Evolutionary conservation across 2,113 vertebrate species (phyloP), one percentile per base, ranked within the genome.

Genomic region (Rhipidura dahli): DNA sequence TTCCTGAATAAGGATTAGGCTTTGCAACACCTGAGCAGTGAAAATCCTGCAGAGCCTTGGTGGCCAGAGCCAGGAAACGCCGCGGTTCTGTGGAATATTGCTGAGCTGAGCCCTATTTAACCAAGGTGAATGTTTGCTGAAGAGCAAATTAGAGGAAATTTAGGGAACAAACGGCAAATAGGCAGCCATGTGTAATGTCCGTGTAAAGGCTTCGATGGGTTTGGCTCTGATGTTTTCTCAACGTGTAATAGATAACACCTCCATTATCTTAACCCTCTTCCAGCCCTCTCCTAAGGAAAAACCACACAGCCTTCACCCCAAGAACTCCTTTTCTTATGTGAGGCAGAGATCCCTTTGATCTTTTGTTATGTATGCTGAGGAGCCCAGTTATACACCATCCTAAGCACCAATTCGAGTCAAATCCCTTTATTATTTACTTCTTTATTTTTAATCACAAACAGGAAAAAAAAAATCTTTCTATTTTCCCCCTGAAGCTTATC

Each of bases 21-120:
- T 96, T 94, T 87, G 93, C 93, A 97, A 97, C 97, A 98, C 97
- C 98, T 98, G 98, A 98, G 97, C 96, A 97, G 96, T 51, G 96
- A 97, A 97, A 97, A 97, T 95, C 95, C 97, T 97, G 95, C 11
- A 81, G 96, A 49, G 87, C 68, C 84, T 93, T 54, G 44, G 20
- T 90, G 96, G 83, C 92, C 86, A 45, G 86, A 95, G 89, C 96
- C 93, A 97, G 87, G 91, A 96, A 97, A 95, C 45, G n/a, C 86
- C 27, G 42, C 7, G 42, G 96, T 89, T 95, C 97, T 83, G 54
- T 26, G 53, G 73, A 77, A 87, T 93, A 86, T 95, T 93, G 87
- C 85, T 75, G 94, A 96, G 94, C 49, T 5, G 92, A 96, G 90
- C 64, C 95, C 66, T 75, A 45, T 94, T 89, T 94, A 96, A 65